These are phyloP conservation scores for Seriola quinqueradiata DNA, from an alignment of 2,113 vertebrate genomes.

Conservation along the genomic window DNA sequence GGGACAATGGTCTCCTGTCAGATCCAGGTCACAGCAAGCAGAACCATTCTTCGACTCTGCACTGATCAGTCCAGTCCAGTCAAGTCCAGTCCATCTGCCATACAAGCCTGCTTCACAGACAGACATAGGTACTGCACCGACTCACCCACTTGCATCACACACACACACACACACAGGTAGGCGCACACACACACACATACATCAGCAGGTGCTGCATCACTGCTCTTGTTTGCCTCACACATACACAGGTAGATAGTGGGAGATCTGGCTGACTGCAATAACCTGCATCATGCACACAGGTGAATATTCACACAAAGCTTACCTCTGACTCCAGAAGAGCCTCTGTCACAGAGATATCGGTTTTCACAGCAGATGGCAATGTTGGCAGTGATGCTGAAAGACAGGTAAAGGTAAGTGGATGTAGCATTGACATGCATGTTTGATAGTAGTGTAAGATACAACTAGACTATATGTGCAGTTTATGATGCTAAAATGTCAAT, in stretches of 20 bases:
- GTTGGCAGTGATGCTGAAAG: slow-evolving; percentile 50
- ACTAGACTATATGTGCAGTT: not conserved
- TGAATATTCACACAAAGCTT: slow-evolving; percentile 49
- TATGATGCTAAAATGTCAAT: not conserved
- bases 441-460: not conserved
- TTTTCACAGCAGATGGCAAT: slow-evolving; percentile 46
- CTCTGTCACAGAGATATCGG: slow-evolving; percentile 23
- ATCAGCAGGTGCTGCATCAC: slow-evolving; percentile 71
- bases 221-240: slow-evolving; percentile 43
- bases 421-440: slow-evolving; percentile 41
- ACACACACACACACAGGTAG: slow-evolving; percentile 10
- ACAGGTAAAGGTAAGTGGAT: slow-evolving; percentile 71
- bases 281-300: slow-evolving; percentile 65
- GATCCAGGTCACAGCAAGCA: slow-evolving; percentile 83
- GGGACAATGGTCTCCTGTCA: slow-evolving; percentile 84
- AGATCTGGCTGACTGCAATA: slow-evolving; percentile 45
- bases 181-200: slow-evolving; percentile 30
- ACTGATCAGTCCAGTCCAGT: slow-evolving; percentile 65
- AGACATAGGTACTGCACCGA: slow-evolving; percentile 57
- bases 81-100: slow-evolving; percentile 62
- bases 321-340: slow-evolving; percentile 48
- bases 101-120: slow-evolving; percentile 56
- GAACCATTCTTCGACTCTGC: slow-evolving; percentile 70
- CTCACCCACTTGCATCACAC: slow-evolving; percentile 47
- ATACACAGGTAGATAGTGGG: slow-evolving; percentile 36